Conservation (phyloP, 2,888 invertebrate genomes). For the Nasonia oneida region DNA sequence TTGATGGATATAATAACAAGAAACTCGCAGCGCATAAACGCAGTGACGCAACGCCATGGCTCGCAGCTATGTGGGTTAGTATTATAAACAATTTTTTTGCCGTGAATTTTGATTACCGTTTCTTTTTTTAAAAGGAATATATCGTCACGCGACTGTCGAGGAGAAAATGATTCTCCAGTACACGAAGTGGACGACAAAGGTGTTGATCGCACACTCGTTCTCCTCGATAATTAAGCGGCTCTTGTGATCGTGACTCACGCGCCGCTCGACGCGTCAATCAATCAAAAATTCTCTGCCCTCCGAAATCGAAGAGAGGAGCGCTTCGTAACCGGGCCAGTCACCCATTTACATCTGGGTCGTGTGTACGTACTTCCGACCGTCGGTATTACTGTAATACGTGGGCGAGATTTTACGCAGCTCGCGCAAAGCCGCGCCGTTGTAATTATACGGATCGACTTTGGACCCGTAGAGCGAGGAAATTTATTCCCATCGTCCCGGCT, state of each 20-base stretch:
- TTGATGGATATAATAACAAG: not conserved
- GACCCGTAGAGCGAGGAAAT: not conserved
- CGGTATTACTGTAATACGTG: not conserved
- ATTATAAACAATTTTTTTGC: not conserved
- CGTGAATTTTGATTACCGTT: not conserved
- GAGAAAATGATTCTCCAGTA: not conserved
- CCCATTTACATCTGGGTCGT: slow-evolving; percentile 77
- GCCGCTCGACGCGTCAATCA: slow-evolving; percentile 12
- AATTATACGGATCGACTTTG: not conserved
- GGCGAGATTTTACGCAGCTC: not conserved
- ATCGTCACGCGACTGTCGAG: not conserved
- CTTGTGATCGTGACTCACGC: slow-evolving; percentile 1
- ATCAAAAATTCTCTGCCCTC: not conserved
- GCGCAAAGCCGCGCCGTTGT: not conserved
- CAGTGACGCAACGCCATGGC: not conserved
- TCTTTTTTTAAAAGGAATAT: not conserved
- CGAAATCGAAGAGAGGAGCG: slow-evolving; percentile 6
- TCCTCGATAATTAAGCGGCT: not conserved
- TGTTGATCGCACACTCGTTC: not conserved
- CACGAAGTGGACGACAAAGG: not conserved
- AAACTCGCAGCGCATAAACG: not conserved
- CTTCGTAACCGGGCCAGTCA: slow-evolving; percentile 74
- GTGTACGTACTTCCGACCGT: not conserved
- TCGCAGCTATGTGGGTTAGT: not conserved
- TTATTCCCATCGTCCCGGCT: not conserved